Base-by-base conservation (phyloP, 2,797 vertebrate species). In the Karalla daura region DNA sequence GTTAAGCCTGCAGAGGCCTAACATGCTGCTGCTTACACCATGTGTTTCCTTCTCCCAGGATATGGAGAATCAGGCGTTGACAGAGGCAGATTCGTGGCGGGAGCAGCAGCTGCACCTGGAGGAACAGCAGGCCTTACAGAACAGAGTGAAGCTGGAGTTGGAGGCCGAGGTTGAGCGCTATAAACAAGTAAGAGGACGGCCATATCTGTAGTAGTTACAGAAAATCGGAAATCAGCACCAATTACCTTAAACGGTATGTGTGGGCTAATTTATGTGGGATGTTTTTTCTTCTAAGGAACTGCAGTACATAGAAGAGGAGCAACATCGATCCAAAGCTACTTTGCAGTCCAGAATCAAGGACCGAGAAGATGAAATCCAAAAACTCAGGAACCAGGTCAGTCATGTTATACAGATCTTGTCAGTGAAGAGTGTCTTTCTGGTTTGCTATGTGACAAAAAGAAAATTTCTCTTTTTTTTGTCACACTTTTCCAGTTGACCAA, bases 311-410 rank as follows among this genome's bases (percentile, higher is more conserved):
- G 96, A 99, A 77, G 98, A 99, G 41, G 97, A 99, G 78, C 80
- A 97, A 1, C 95, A 97, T 80, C 94, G 95, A 66, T 93, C 95
- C 24, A 98, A 98, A 90, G 93, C 85, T 54, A 94, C 93, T 18
- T 90, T 99, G 77, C 98, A 99, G 86, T 96, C 94, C 88, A 95
- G 96, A 74, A 93, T 99, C 82, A 95, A 96, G 87, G 97, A 99
- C 91, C 76, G 98, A 81, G 98, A 99, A 73, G 98, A 99, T 54
- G 98, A 99, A 89, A 99, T 99, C 78, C 96, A 99, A 73, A 99
- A 98, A 89, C 97, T 99, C 83, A 95, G 97, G 89, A 98, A 99
- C 87, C 98, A 99, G 96, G 98, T 97, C 75, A 20, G 70, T 45
- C 12, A 11, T 25, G 53, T 50, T 7, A 5, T 30, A 51, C 12